These are phyloP conservation scores for Silurus meridionalis DNA, from an alignment of 2,113 vertebrate species.

Conservation along the genomic window DNA sequence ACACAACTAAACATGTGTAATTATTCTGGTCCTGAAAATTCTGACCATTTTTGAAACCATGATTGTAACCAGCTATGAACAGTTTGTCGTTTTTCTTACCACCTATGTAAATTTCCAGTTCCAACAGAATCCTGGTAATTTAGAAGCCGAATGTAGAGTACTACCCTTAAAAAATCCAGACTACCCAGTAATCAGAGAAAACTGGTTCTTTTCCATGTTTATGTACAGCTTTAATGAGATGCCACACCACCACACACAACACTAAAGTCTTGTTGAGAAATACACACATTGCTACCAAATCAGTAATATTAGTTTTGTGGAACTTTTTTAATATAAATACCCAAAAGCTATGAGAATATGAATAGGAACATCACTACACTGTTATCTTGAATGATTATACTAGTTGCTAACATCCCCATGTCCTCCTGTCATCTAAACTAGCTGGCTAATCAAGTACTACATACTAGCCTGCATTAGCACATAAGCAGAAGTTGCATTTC, in stretches of 20 bases:
- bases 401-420: not conserved
- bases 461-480: not conserved
- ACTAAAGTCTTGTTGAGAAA: not conserved
- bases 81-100: not conserved
- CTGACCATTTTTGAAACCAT: not conserved
- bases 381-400: not conserved
- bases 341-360: not conserved
- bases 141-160: not conserved
- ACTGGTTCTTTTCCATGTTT: not conserved
- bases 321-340: not conserved
- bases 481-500: not conserved
- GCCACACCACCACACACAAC: not conserved
- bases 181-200: not conserved
- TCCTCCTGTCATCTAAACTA: not conserved
- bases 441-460: not conserved
- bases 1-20: not conserved
- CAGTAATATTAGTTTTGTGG: not conserved
- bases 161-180: not conserved
- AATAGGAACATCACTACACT: not conserved
- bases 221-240: not conserved
- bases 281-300: not conserved
- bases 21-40: not conserved
- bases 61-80: no score
- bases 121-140: not conserved
- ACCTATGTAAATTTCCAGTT: not conserved